Percentiles rank a stretch among this genome's conserved stretches.
These are phyloP conservation scores for Zenarchopterus dispar DNA, from an alignment of 2,797 vertebrate genomes.

Conservation along the genomic window DNA sequence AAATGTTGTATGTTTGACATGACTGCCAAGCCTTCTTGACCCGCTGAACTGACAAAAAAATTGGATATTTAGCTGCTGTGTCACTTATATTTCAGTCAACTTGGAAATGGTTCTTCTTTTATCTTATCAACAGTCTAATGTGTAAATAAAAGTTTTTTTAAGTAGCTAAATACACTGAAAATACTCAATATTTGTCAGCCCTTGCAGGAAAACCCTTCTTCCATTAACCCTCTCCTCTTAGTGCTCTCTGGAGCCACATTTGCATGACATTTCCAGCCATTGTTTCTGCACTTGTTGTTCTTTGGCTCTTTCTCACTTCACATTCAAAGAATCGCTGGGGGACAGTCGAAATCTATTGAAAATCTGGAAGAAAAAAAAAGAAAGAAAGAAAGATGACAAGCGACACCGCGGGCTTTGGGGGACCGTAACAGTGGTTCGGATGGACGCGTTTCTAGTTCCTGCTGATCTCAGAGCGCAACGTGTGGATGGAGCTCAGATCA, in stretches of 20 bases:
- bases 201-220: conserved; percentile 1
- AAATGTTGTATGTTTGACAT: no score
- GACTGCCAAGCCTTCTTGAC: no score
- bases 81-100: no score
- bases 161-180: background rate
- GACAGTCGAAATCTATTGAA: conserved; percentile 11
- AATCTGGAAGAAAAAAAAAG: conserved; percentile 18
- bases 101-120: no score
- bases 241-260: conserved; percentile 49
- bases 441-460: background rate
- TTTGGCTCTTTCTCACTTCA: conserved; percentile 33
- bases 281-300: conserved; percentile 57
- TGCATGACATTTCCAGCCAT: conserved; percentile 60
- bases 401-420: conserved; percentile 2
- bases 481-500: background rate
- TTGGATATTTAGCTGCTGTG: no score
- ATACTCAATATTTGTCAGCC: background rate
- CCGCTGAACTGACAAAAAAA: no score
- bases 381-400: background rate
- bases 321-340: conserved; percentile 41
- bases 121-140: background rate
- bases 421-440: background rate
- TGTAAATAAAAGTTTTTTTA: no score
- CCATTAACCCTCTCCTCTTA: background rate
- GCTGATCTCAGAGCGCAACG: background rate